phyloP scores from a whole-genome alignment of 2,113 vertebrate species.

The Eulemur macaco region DNA sequence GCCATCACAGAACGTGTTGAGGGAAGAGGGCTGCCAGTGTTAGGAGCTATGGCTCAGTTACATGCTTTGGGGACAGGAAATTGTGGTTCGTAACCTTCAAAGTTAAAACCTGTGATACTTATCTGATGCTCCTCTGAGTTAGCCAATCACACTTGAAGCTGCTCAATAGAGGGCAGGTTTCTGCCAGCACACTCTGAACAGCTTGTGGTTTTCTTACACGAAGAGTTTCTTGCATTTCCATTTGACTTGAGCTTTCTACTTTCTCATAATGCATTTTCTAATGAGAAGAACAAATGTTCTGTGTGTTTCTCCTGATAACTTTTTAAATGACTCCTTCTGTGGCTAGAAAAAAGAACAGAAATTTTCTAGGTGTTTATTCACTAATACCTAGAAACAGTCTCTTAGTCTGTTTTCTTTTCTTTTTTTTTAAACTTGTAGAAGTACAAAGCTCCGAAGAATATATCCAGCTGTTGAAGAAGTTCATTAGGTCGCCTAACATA shows the following conservation, averaged over 20 bases:
- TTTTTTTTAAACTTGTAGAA: constrained; percentile 84
- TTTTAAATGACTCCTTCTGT: not conserved
- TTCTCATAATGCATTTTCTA: constrained; percentile 63
- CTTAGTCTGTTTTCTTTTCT: constrained; percentile 8
- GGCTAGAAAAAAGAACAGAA: not conserved
- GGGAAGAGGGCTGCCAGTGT: not conserved
- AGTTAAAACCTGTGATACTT: constrained; percentile 82
- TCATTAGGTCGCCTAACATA: constrained; percentile 89
- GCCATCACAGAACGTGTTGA: constrained; percentile 57
- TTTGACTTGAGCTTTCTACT: constrained; percentile 76
- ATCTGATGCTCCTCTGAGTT: constrained; percentile 82
- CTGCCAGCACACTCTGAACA: constrained; percentile 68
- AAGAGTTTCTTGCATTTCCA: constrained; percentile 80
- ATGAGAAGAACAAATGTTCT: constrained; percentile 29
- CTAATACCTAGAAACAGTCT: constrained; percentile 28
- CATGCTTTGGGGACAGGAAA: constrained; percentile 90
- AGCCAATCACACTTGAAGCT: constrained; percentile 81
- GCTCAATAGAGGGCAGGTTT: constrained; percentile 76
- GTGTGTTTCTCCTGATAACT: not conserved
- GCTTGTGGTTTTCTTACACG: constrained; percentile 78
- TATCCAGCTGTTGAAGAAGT: constrained; percentile 89
- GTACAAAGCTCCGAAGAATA: constrained; percentile 91
- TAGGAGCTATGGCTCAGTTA: constrained; percentile 15
- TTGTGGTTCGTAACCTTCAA: constrained; percentile 88
- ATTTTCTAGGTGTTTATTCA: constrained; percentile 29